Evolutionary conservation across 2,113 vertebrate species (phyloP).

Genomic region (Tachysurus vachellii): DNA sequence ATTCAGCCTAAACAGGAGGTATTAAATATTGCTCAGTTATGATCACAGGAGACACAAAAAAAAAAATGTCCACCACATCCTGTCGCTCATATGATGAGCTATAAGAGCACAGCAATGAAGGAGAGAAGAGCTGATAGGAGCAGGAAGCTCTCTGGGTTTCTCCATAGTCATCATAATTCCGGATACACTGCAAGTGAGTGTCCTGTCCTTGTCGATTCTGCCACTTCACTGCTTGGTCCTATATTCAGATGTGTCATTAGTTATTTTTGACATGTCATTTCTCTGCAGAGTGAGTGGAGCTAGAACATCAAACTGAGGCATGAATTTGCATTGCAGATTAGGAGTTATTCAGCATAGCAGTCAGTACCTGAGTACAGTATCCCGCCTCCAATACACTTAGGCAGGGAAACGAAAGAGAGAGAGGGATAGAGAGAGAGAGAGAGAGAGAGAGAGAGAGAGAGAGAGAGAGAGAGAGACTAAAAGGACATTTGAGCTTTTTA

Average conservation of each 20-base stretch:
- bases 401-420: neutral
- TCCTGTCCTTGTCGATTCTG: conserved; percentile 22
- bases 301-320: conserved; percentile 18
- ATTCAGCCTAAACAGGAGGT: neutral
- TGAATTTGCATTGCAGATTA: conserved; percentile 37
- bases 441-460: neutral
- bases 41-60: neutral
- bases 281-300: conserved; percentile 9
- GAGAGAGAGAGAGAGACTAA: neutral
- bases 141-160: neutral
- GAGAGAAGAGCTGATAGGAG: neutral
- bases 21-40: neutral
- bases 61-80: neutral
- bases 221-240: conserved; percentile 34
- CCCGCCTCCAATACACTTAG: neutral
- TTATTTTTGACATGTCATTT: conserved; percentile 48
- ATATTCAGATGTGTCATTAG: conserved; percentile 46
- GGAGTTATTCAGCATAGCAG: neutral
- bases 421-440: neutral
- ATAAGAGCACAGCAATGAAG: neutral
- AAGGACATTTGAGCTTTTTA: conserved; percentile 14
- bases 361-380: neutral
- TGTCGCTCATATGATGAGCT: conserved; percentile 2
- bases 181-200: neutral
- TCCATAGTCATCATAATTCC: conserved; percentile 34